A percentile compares a stretch with the other conserved stretches of the same genome.
Conservation (phyloP, 2,797 vertebrate genomes). For the Poecilia wingei region DNA sequence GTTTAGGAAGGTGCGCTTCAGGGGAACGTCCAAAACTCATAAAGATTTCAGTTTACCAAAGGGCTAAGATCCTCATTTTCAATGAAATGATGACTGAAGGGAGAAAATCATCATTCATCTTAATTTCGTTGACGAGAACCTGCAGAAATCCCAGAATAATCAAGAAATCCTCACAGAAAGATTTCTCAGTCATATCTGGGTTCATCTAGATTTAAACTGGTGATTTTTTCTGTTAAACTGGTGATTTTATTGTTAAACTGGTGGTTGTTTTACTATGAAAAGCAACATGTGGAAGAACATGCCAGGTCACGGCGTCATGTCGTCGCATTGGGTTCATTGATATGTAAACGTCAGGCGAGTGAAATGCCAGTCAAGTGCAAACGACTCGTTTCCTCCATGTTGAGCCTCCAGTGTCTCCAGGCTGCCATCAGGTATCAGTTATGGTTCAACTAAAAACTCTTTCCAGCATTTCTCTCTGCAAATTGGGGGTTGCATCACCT, state of each 20-base stretch:
- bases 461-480: background rate
- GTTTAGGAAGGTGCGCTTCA: background rate
- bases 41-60: no score
- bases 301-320: background rate
- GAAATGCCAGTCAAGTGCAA: background rate
- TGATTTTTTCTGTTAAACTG: no score
- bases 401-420: conserved; percentile 22
- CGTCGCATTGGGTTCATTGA: background rate
- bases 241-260: no score
- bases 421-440: conserved; percentile 11
- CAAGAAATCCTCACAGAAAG: background rate
- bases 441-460: background rate
- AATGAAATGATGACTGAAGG: background rate
- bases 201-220: background rate
- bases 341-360: conserved; percentile 4
- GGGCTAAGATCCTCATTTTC: background rate
- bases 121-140: background rate
- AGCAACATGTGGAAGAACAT: background rate
- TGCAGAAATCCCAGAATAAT: background rate
- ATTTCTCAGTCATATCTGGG: background rate
- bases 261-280: no score
- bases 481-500: background rate
- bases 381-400: background rate
- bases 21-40: background rate
- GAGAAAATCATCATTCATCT: background rate